Evolutionary conservation across 2,113 vertebrate genomes (phyloP).

Genomic region (Corvus hawaiiensis): DNA sequence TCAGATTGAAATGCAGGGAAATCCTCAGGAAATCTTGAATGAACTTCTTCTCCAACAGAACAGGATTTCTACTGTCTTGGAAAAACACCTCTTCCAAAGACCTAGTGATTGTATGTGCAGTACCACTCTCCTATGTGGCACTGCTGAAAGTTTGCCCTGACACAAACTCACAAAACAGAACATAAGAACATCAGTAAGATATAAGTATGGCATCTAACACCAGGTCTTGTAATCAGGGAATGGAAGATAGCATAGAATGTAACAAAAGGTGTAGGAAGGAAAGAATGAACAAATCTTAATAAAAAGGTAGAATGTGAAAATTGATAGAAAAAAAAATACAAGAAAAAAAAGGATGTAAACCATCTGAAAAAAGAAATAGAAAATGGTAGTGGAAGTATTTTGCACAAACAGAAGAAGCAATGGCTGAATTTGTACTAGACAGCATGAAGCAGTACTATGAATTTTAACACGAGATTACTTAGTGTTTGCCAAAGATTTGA

Average conservation of each 20-base stretch:
- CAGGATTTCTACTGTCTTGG: neutral
- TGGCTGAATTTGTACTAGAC: neutral
- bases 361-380: neutral
- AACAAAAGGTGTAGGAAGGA: neutral
- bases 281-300: neutral
- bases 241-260: neutral
- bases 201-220: neutral
- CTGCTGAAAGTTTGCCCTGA: neutral
- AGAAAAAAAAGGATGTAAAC: neutral
- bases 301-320: neutral
- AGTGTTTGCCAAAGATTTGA: neutral
- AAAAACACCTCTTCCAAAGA: neutral
- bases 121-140: neutral
- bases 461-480: neutral
- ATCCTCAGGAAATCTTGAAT: neutral
- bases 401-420: neutral
- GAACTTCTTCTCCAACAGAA: neutral
- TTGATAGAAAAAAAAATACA: neutral
- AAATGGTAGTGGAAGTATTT: neutral
- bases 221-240: neutral
- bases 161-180: neutral
- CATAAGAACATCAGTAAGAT: neutral
- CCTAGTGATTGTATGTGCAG: fast-evolving
- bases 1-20: neutral
- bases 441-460: neutral